Evolutionary conservation across 2,888 invertebrate species (phyloP), one percentile per base, ranked within the genome.

Genomic region (Rotaria macrura): DNA sequence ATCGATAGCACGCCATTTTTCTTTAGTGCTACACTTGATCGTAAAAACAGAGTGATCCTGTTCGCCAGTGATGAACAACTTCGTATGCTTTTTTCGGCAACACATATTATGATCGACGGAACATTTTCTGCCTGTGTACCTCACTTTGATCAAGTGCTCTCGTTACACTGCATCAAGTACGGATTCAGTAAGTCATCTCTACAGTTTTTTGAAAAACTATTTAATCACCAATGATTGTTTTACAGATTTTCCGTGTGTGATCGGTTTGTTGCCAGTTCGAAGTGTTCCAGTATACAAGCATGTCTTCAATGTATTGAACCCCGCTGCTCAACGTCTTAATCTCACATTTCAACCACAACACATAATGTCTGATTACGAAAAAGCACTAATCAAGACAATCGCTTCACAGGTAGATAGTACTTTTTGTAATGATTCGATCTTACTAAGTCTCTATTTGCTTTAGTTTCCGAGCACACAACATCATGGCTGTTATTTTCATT

Each of bases 51-150:
- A n/a, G n/a, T 57, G 57, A 25, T 57, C n/a, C n/a, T 57, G 25
- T 57, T 57, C n/a, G 57, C 57, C n/a, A 57, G n/a, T 4, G 29
- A 57, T 23, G 57, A 57, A 14, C 57, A 57, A 57, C n/a, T 57
- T 7, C 57, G 57, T 57, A 57, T 29, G 57, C 57, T 57, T 57
- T 57, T 57, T 57, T 20, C 57, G n/a, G 57, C 57, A 57, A 57
- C n/a, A 57, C n/a, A n/a, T n/a, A 57, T 57, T 57, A 57, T 57
- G 57, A 57, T 57, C n/a, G 57, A 57, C n/a, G 57, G 57, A 57
- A 57, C 57, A 25, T 57, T 57, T 57, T 57, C 57, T n/a, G 57
- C 57, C n/a, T 57, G n/a, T 57, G 57, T 25, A 57, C 57, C 57
- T n/a, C 57, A 57, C 25, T 57, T 57, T n/a, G 14, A 57, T 57